Conservation (phyloP, 2,888 invertebrate genomes). For the Ypsolopha scabrella region DNA sequence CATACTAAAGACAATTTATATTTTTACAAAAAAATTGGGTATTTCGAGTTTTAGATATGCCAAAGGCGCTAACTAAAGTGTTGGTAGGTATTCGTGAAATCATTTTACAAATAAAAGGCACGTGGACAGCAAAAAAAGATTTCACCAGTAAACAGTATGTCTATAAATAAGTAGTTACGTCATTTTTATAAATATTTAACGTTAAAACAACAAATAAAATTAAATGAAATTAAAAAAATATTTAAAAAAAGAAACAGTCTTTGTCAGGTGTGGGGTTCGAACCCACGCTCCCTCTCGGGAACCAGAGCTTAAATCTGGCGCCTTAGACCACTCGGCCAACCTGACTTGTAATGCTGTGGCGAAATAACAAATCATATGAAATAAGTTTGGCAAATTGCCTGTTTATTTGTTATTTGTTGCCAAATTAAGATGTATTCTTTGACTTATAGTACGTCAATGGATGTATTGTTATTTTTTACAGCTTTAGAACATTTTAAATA, state of each 20-base stretch:
- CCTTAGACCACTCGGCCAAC: slow-evolving; percentile 88
- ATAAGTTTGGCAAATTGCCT: slow-evolving; percentile 3
- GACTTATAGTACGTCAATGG: not conserved
- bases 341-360: slow-evolving; percentile 49
- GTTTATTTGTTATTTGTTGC: not conserved
- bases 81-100: too few species aligned
- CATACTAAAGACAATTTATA: too few species aligned
- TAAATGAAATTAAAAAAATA: not conserved
- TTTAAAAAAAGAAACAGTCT: slow-evolving; percentile 16
- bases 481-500: too few species aligned
- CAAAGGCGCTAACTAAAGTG: too few species aligned
- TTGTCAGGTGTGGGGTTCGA: slow-evolving; percentile 85
- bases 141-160: too few species aligned
- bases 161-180: too few species aligned
- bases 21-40: too few species aligned
- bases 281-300: slow-evolving; percentile 86
- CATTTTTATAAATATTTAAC: too few species aligned
- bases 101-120: too few species aligned
- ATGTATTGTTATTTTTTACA: not conserved
- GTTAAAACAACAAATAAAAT: not conserved
- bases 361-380: slow-evolving; percentile 16
- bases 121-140: too few species aligned
- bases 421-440: not conserved
- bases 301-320: slow-evolving; percentile 88
- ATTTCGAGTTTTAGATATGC: too few species aligned